phyloP scores from a whole-genome alignment of 1,140 invertebrate species.

The Asbolus verrucosus region DNA sequence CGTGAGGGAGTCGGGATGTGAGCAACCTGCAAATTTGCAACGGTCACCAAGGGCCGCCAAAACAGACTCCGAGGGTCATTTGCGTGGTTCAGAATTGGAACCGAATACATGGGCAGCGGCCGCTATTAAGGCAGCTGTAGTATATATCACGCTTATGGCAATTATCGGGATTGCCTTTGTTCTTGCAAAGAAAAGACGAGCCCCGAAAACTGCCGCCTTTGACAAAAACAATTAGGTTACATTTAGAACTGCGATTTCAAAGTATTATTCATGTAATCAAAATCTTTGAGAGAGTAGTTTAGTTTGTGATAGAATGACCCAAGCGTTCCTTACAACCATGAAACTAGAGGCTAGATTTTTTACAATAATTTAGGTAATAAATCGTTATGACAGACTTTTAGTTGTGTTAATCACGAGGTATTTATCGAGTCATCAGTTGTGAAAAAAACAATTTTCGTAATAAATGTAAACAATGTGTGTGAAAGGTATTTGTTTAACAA shows the following conservation, averaged over 20 bases:
- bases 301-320: slow-evolving; percentile 17
- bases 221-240: slow-evolving; percentile 45
- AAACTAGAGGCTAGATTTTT: slow-evolving; percentile 3
- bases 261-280: slow-evolving; percentile 12
- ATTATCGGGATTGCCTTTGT: slow-evolving; percentile 52
- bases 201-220: neutral
- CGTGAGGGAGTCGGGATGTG: slow-evolving; percentile 76
- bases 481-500: slow-evolving; percentile 21
- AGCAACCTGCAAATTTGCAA: slow-evolving; percentile 59
- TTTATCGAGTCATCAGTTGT: slow-evolving; percentile 11
- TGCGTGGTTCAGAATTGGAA: slow-evolving; percentile 43
- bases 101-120: slow-evolving; percentile 57
- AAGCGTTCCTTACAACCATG: slow-evolving; percentile 4
- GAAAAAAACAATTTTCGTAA: slow-evolving; percentile 13
- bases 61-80: too few relatives aligned
- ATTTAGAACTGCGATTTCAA: neutral
- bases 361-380: too few relatives aligned
- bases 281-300: slow-evolving; percentile 29
- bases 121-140: slow-evolving; percentile 50
- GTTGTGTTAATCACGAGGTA: slow-evolving; percentile 34
- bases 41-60: slow-evolving; percentile 49
- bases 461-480: slow-evolving; percentile 25
- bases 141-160: slow-evolving; percentile 55
- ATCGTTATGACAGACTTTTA: slow-evolving; percentile 33
- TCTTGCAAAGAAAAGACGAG: slow-evolving; percentile 33